Conservation (phyloP, 2,797 vertebrate genomes). For the Gallirallus australis region DNA sequence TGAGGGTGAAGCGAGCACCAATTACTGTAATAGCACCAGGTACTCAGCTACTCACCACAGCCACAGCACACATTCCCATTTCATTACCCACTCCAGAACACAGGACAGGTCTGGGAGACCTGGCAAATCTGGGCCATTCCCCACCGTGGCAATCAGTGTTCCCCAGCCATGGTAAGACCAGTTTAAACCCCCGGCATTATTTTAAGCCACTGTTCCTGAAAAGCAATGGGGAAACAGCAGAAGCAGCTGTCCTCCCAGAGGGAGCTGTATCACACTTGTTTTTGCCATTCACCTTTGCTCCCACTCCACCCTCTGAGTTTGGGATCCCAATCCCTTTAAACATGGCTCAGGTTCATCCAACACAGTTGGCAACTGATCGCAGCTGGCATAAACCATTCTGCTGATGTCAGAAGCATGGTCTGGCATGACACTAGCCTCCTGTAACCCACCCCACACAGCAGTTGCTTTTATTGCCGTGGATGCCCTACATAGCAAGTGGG, state of each 20-base stretch:
- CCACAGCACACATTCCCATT: not conserved
- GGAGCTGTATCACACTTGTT: not conserved
- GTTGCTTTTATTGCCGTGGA: not conserved
- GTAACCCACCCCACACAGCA: not conserved
- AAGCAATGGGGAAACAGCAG: not conserved
- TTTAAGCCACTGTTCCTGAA: not conserved
- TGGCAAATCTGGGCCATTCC: not conserved
- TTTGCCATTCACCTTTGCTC: not conserved
- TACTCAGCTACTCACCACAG: too few relatives aligned
- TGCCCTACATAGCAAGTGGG: not conserved
- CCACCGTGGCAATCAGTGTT: not conserved
- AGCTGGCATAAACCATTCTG: not conserved
- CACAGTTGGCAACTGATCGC: not conserved
- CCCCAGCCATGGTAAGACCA: not conserved
- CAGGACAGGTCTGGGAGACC: not conserved
- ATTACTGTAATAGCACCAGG: fast-evolving
- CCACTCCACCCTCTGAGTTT: not conserved
- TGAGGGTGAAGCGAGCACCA: not conserved
- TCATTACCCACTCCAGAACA: fast-evolving
- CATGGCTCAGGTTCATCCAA: not conserved
- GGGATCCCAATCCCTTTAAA: not conserved
- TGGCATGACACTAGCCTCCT: not conserved
- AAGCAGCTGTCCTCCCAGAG: not conserved
- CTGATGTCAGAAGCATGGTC: fast-evolving
- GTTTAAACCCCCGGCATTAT: not conserved